Base-by-base conservation (phyloP, 2,888 invertebrate genomes). In the Iselma pallidipennis region DNA sequence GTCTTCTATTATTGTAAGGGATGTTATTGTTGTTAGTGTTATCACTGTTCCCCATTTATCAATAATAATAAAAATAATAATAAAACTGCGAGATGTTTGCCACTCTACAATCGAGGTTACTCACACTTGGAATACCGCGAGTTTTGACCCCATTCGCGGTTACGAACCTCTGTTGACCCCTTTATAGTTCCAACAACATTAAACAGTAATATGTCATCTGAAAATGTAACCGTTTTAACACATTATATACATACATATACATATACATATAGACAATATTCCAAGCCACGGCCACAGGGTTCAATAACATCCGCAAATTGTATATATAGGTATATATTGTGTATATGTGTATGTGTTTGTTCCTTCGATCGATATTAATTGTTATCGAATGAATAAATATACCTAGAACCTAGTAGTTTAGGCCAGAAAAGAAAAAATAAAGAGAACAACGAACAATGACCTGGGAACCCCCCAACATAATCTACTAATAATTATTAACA, bases 141-240 rank as follows among this genome's bases (percentile, higher is more conserved):
- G 69, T 73, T 72, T 75, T 75, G 78, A 77, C 77, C 78, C 74
- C 72, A 77, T 78, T 78, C 71, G 75, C 69, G 69, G 68, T 69
- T 68, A 69, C 63, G 62, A 66, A 67, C 69, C 69, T 68, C 67
- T 31, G 37, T 51, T 65, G 65, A 69, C 69, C 69, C 59, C 67
- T 69, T 68, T 69, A 63, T 55, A 63, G 57, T 52, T 66, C 65
- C 67, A 37, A 16, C 37, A 37, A 63, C 65, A 65, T 64, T 67
- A 65, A 69, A 66, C 69, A 67, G 66, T 69, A 61, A 37, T 59
- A 61, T 69, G 75, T 76, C 75, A 73, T 59, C 66, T 57, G 53
- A 54, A 61, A 70, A 71, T 71, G 71, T 72, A 71, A 74, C 73
- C 74, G 74, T 59, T 59, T 49, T 21, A 49, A 16, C 37, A 6